Base-by-base conservation (phyloP, 2,113 vertebrate genomes). In the Oxyruncus cristatus region DNA sequence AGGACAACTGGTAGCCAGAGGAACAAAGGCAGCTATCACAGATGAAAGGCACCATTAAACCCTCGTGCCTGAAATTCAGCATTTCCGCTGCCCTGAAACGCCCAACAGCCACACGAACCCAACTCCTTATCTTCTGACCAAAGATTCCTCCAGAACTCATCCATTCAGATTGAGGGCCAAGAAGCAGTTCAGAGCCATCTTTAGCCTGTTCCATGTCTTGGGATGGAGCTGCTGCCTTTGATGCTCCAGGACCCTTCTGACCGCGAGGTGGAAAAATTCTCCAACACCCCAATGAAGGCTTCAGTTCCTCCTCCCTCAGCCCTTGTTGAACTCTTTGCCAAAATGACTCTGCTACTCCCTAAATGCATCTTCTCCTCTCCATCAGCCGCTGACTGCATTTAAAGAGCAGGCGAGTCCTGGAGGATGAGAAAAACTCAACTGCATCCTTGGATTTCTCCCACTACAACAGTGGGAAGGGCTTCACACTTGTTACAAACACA, bases 1-100 rank as follows among this genome's bases (percentile, higher is more conserved):
- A 61, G 49, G 80, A 92, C 88, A 89, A 84, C 85, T 86, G 39
- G 56, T 79, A 92, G 93, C 90, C 59, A 53, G 92, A 81, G 39
- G 80, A 59, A 94, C 90, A 94, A 95, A 96, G 68, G 92, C 95
- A 85, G 83, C 84, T 89, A 91, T 89, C 88, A 52, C 33, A 71
- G 32, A 74, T 79, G 78, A 94, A 96, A 95, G 86, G 77, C 86
- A 73, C 91, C 83, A 87, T 75, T 85, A 92, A 89, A 89, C 59
- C 28, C 92, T 3, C 12, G 2, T 37, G 93, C 83, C 72, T 59
- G 83, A 77, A 91, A 92, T 61, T 52, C 90, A 87, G 88, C 77
- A 35, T 37, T 92, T 39, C 58, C 3, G 12, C 70, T 90, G 92
- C 83, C 94, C 88, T 73, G 58, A 50, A 88, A 77, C 27, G 71